These are phyloP conservation scores for Belonocnema kinseyi DNA, from an alignment of 1,140 invertebrate species.

Conservation along the genomic window DNA sequence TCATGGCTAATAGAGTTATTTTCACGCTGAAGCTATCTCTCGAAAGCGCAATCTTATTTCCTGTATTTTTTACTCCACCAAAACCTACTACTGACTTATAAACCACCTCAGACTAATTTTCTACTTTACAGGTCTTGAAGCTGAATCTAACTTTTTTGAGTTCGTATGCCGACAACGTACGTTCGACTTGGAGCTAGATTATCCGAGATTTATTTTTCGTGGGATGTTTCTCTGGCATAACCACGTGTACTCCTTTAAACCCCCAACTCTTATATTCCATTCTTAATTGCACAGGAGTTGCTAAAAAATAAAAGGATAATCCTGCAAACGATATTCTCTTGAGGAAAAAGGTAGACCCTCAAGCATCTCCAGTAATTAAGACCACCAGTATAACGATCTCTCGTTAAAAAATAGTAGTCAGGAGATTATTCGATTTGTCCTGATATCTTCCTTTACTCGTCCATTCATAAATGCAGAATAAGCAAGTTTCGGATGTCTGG, in stretches of 20 bases:
- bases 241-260: conserved; percentile 42
- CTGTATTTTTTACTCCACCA: conserved; percentile 6
- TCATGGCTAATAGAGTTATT: conserved; percentile 56
- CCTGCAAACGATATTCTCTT: conserved; percentile 45
- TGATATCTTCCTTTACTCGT: too few relatives aligned
- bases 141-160: too few relatives aligned
- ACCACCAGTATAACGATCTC: conserved; percentile 15
- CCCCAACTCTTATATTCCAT: conserved; percentile 44
- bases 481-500: too few relatives aligned
- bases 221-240: conserved; percentile 48
- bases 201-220: conserved; percentile 43
- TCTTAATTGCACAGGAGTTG: conserved; percentile 49
- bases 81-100: conserved; percentile 28
- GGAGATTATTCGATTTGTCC: too few relatives aligned
- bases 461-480: too few relatives aligned
- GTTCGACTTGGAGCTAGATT: conserved; percentile 41
- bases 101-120: not conserved
- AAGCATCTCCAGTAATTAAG: conserved; percentile 55
- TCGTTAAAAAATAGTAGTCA: too few relatives aligned
- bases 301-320: conserved; percentile 52
- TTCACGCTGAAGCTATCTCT: conserved; percentile 42
- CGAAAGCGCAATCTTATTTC: conserved; percentile 36
- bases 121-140: too few relatives aligned
- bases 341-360: conserved; percentile 44
- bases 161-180: not conserved